These are phyloP conservation scores for Dynastes maya DNA, from an alignment of 2,888 invertebrate species.

Conservation along the genomic window DNA sequence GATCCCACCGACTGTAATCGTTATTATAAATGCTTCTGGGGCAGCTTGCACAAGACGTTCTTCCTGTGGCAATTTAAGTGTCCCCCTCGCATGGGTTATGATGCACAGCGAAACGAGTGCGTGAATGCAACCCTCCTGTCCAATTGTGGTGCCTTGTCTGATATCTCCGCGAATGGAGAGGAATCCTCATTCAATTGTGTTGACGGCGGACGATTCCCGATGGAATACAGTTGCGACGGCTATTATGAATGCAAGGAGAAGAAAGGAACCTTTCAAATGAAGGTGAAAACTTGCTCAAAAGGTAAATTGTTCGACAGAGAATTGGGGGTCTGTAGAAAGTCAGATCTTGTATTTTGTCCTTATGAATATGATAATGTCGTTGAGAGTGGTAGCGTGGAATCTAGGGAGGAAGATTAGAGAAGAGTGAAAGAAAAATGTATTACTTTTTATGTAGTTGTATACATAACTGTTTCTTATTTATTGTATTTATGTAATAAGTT, in stretches of 20 bases:
- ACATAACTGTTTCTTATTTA: slow-evolving; percentile 5
- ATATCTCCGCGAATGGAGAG: neutral
- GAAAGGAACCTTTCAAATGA: slow-evolving; percentile 65
- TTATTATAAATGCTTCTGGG: slow-evolving; percentile 74
- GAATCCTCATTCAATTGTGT: slow-evolving; percentile 64
- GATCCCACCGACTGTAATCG: slow-evolving; percentile 72
- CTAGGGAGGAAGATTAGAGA: neutral
- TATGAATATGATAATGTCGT: slow-evolving; percentile 51
- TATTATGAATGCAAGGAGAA: slow-evolving; percentile 71
- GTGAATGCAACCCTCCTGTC: slow-evolving; percentile 26
- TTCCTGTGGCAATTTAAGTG: slow-evolving; percentile 72
- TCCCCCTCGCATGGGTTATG: slow-evolving; percentile 60
- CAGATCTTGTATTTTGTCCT: slow-evolving; percentile 63
- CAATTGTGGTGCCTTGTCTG: slow-evolving; percentile 9
- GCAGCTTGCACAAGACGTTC: slow-evolving; percentile 71
- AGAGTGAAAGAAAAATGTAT: neutral
- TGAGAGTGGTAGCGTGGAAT: neutral
- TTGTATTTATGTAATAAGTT: slow-evolving; percentile 9
- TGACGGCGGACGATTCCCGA: slow-evolving; percentile 68
- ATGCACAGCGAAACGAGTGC: slow-evolving; percentile 29
- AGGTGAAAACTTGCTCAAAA: slow-evolving; percentile 69
- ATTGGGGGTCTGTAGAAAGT: slow-evolving; percentile 60
- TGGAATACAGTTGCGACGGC: slow-evolving; percentile 69
- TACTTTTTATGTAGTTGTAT: neutral
- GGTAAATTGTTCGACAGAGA: slow-evolving; percentile 70